Conservation (phyloP, 1,140 invertebrate species). For the Bombus waltoni region DNA sequence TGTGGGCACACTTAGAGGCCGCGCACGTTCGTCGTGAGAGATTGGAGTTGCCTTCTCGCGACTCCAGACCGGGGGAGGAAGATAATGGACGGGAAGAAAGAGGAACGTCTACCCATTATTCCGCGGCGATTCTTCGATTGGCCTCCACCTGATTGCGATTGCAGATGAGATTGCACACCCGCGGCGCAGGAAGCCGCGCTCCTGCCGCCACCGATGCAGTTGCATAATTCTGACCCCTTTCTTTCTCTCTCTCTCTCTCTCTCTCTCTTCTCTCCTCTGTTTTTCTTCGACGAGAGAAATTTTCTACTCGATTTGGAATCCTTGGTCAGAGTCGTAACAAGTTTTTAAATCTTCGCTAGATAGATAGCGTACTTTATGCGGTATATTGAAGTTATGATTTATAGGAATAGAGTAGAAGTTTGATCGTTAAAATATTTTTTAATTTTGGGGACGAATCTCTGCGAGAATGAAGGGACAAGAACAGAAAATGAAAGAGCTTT, state of each 20-base stretch:
- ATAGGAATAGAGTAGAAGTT: too few species aligned
- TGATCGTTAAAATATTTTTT: too few species aligned
- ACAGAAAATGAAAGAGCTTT: too few species aligned
- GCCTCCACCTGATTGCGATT: slow-evolving; percentile 66
- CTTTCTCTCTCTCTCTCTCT: background rate
- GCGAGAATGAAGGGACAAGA: too few species aligned
- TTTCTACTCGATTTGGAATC: background rate
- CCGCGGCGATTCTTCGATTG: slow-evolving; percentile 64
- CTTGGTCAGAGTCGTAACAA: too few species aligned
- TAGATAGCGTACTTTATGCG: too few species aligned
- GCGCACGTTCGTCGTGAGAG: slow-evolving; percentile 62
- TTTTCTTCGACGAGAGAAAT: background rate
- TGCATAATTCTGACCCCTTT: slow-evolving; percentile 59
- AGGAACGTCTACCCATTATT: slow-evolving; percentile 64
- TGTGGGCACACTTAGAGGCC: slow-evolving; percentile 55
- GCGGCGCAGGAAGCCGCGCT: slow-evolving; percentile 52
- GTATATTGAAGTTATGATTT: too few species aligned
- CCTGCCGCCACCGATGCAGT: slow-evolving; percentile 29
- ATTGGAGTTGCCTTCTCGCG: slow-evolving; percentile 56
- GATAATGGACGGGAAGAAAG: slow-evolving; percentile 61
- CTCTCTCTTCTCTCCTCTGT: background rate
- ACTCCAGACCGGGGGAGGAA: slow-evolving; percentile 45
- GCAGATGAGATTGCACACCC: slow-evolving; percentile 67
- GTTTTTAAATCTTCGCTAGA: too few species aligned
- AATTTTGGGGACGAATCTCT: too few species aligned